Evolutionary conservation across 2,888 invertebrate species (phyloP).

Genomic region (Linyphia triangularis): DNA sequence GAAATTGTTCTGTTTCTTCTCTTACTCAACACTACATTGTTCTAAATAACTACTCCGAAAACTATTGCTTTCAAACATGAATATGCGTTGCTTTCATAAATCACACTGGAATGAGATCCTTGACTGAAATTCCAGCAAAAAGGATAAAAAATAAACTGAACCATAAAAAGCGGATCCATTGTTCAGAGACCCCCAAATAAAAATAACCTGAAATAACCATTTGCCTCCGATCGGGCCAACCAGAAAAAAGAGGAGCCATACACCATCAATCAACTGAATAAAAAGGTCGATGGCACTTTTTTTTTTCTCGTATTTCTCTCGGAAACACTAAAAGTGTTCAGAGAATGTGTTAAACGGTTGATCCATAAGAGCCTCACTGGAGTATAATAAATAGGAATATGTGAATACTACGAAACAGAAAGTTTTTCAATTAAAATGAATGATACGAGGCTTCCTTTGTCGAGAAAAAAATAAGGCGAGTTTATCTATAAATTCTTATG

Average conservation of each 20-base stretch:
- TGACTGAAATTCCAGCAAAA: conserved; percentile 5
- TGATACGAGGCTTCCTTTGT: no score
- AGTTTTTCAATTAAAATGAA: not conserved
- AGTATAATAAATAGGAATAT: not conserved
- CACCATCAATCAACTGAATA: conserved; percentile 50
- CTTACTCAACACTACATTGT: no score
- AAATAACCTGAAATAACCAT: conserved; percentile 54
- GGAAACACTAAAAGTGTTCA: conserved; percentile 18
- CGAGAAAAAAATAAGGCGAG: no score
- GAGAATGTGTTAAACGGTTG: conserved; percentile 39
- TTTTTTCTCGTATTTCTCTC: not conserved
- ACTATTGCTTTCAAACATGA: not conserved
- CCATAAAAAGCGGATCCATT: not conserved
- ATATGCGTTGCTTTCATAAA: conserved; percentile 8
- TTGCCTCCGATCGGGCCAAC: conserved; percentile 18
- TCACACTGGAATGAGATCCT: conserved; percentile 29
- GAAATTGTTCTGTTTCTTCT: no score
- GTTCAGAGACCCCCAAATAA: conserved; percentile 35
- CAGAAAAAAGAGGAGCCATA: conserved; percentile 20
- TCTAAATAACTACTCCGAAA: not conserved
- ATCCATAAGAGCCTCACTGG: not conserved
- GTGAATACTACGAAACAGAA: not conserved
- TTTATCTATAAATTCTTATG: no score
- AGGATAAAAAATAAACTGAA: not conserved
- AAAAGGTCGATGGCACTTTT: conserved; percentile 38